Conservation (phyloP, 92 coral and sea anemone genomes). For the Muricea muricata region DNA sequence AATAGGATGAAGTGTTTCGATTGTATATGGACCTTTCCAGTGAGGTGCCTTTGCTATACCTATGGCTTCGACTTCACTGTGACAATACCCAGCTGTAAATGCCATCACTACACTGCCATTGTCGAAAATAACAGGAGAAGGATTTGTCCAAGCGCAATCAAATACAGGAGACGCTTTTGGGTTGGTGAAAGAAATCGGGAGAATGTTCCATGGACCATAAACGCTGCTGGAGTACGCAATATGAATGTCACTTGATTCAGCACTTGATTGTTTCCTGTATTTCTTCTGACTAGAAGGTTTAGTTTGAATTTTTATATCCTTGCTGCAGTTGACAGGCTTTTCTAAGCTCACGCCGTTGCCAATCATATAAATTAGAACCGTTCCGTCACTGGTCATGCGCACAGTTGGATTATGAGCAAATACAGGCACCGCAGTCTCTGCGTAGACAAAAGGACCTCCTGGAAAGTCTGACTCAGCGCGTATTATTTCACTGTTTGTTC, state of each 20-base stretch:
- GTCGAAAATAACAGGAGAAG: not conserved
- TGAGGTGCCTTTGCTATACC: slow-evolving; percentile 18
- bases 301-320: not conserved
- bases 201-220: slow-evolving; percentile 23
- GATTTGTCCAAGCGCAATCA: slow-evolving; percentile 10
- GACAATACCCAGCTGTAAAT: slow-evolving; percentile 28
- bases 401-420: slow-evolving; percentile 30
- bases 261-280: not conserved
- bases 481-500: slow-evolving; percentile 29
- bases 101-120: slow-evolving; percentile 21
- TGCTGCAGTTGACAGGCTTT: slow-evolving; percentile 21
- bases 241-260: slow-evolving; percentile 8
- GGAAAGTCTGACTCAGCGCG: slow-evolving; percentile 27
- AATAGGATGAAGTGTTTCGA: slow-evolving; percentile 12
- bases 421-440: slow-evolving; percentile 14
- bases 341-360: slow-evolving; percentile 13
- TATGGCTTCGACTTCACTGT: slow-evolving; percentile 14
- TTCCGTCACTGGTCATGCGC: slow-evolving; percentile 16
- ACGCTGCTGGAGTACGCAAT: slow-evolving; percentile 26
- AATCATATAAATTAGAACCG: slow-evolving; percentile 25
- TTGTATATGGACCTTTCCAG: slow-evolving; percentile 27
- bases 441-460: slow-evolving; percentile 28
- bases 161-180: not conserved
- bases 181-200: slow-evolving; percentile 16
- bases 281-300: not conserved